These are phyloP conservation scores for Eulacestoma nigropectus DNA, from an alignment of 2,113 vertebrate species.

Conservation along the genomic window DNA sequence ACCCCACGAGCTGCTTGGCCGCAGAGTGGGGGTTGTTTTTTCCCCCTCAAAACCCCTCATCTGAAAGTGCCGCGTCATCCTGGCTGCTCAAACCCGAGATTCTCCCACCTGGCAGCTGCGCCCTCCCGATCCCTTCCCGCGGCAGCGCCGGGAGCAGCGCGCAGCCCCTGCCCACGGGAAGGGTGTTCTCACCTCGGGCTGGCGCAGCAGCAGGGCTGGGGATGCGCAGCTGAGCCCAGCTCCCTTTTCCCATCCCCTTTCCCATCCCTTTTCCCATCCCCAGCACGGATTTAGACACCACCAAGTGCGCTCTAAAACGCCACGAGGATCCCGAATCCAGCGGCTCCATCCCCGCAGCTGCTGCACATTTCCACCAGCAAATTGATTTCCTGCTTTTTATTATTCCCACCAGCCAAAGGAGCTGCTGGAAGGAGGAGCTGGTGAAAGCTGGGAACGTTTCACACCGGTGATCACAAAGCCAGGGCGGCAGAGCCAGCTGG, in stretches of 20 bases:
- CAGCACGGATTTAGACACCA: not conserved
- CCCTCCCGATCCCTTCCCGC: not conserved
- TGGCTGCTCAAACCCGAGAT: accelerated
- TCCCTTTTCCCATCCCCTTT: not conserved
- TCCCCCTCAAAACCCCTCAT: not conserved
- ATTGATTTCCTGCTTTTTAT: not conserved
- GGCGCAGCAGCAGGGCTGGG: not conserved
- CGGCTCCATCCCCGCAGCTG: not conserved
- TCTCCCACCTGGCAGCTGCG: not conserved
- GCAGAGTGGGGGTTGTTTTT: not conserved
- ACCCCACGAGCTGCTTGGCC: not conserved
- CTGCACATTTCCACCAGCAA: not conserved
- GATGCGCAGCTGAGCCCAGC: not conserved
- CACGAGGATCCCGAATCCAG: not conserved
- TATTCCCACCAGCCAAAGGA: not conserved
- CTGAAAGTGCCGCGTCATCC: not conserved
- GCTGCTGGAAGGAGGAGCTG: not conserved
- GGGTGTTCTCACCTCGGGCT: not conserved
- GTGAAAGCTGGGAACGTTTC: not conserved
- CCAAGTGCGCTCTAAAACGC: accelerated
- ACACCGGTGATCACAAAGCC: not conserved
- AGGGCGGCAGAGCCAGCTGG: not conserved
- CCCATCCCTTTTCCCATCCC: not conserved
- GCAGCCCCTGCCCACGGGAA: not conserved
- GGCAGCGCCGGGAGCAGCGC: not conserved